phyloP scores from a whole-genome alignment of 2,888 invertebrate genomes.

The Leucophora obtusa region DNA sequence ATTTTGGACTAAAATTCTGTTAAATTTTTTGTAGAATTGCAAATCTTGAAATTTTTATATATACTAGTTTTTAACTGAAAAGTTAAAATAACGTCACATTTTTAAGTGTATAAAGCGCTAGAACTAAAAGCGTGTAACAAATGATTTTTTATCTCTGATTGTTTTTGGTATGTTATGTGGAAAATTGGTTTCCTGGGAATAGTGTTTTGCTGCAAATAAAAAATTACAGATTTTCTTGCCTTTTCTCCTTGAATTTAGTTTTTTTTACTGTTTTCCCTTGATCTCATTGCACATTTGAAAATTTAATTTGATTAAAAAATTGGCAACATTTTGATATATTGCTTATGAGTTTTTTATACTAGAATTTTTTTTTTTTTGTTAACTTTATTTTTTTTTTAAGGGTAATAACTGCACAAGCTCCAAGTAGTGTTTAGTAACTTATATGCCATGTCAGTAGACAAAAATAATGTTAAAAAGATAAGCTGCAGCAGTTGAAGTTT shows the following conservation, averaged over 20 bases:
- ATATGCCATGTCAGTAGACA: not conserved
- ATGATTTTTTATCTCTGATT: slow-evolving; percentile 25
- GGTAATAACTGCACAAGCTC: not conserved
- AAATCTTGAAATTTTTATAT: no score
- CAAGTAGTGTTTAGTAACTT: not conserved
- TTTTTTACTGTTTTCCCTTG: slow-evolving; percentile 8
- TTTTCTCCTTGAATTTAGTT: slow-evolving; percentile 4
- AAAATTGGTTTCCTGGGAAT: slow-evolving; percentile 54
- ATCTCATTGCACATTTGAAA: slow-evolving; percentile 48
- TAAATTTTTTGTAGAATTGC: no score
- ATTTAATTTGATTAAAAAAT: slow-evolving; percentile 61
- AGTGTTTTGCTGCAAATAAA: not conserved
- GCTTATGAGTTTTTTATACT: slow-evolving; percentile 40
- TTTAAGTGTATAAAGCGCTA: not conserved
- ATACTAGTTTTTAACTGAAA: no score
- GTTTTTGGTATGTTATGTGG: slow-evolving; percentile 30
- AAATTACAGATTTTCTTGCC: slow-evolving; percentile 1
- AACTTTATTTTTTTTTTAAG: not conserved
- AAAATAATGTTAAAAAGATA: slow-evolving; percentile 1
- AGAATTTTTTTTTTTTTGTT: slow-evolving; percentile 3
- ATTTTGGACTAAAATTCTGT: no score
- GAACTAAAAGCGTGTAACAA: slow-evolving; percentile 35
- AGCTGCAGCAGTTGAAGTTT: slow-evolving; percentile 7
- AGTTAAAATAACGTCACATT: no score
- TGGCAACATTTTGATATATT: slow-evolving; percentile 59